phyloP scores from a whole-genome alignment of 2,797 vertebrate species.

The Chanos chanos region DNA sequence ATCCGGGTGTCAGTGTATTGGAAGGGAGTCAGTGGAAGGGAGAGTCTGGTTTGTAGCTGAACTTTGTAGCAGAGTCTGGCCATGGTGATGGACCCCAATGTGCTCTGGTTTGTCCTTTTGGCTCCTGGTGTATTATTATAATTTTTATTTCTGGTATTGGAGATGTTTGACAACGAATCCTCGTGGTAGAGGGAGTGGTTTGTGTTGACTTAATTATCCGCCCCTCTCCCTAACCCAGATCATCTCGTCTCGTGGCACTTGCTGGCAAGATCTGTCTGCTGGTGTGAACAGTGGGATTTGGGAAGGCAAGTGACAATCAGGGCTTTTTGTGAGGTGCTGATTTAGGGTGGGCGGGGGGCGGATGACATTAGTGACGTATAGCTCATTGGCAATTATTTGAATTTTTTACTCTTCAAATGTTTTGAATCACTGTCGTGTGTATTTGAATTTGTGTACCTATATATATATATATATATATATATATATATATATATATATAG shows the following conservation, averaged over 20 bases:
- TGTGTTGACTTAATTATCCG: slow-evolving; percentile 43
- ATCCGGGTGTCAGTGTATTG: slow-evolving; percentile 58
- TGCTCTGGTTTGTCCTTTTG: slow-evolving; percentile 43
- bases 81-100: slow-evolving; percentile 46
- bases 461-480: slow-evolving; percentile 58
- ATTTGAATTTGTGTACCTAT: slow-evolving; percentile 60
- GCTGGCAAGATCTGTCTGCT: neutral
- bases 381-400: slow-evolving; percentile 56
- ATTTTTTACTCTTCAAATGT: slow-evolving; percentile 56
- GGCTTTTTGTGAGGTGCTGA: neutral
- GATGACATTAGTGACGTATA: slow-evolving; percentile 41
- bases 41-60: slow-evolving; percentile 40
- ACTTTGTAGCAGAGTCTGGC: slow-evolving; percentile 64
- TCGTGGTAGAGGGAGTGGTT: slow-evolving; percentile 25
- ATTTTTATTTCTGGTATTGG: slow-evolving; percentile 8
- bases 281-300: slow-evolving; percentile 2
- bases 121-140: slow-evolving; percentile 22
- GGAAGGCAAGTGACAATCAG: slow-evolving; percentile 28
- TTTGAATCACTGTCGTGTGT: slow-evolving; percentile 60
- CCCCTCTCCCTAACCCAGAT: slow-evolving; percentile 1
- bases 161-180: slow-evolving; percentile 15
- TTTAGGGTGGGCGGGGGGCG: neutral
- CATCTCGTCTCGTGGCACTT: slow-evolving; percentile 3
- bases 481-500: slow-evolving; percentile 56
- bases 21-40: slow-evolving; percentile 48